Conservation (phyloP, 2,113 vertebrate genomes). For the Paradisaea rubra region DNA sequence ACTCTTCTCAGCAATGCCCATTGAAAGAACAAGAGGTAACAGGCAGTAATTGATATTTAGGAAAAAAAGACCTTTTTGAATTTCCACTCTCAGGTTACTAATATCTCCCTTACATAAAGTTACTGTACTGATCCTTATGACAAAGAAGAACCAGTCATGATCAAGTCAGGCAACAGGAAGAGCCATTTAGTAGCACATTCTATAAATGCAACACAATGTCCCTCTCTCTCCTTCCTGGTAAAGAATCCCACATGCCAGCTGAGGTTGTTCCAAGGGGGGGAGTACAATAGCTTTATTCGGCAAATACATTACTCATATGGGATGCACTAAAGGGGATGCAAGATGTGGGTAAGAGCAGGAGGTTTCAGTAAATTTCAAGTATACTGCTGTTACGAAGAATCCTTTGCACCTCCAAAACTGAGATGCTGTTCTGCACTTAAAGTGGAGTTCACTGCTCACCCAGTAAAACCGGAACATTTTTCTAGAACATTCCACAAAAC, state of each 20-base stretch:
- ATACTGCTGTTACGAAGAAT: not conserved
- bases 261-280: not conserved
- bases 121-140: not conserved
- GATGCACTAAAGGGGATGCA: not conserved
- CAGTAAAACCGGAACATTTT: not conserved
- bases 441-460: not conserved
- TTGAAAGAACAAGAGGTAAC: not conserved
- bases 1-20: not conserved
- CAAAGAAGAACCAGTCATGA: not conserved
- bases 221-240: not conserved
- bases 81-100: not conserved
- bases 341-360: not conserved
- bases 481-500: not conserved
- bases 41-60: not conserved
- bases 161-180: not conserved
- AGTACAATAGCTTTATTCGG: not conserved
- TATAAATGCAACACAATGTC: conserved; percentile 5
- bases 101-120: not conserved
- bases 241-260: not conserved
- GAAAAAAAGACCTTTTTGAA: not conserved
- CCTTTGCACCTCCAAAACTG: not conserved
- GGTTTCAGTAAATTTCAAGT: not conserved
- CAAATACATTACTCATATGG: not conserved
- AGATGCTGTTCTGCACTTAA: not conserved
- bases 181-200: not conserved